Conservation (phyloP, 2,888 invertebrate genomes). For the Andrena chrysosceles region DNA sequence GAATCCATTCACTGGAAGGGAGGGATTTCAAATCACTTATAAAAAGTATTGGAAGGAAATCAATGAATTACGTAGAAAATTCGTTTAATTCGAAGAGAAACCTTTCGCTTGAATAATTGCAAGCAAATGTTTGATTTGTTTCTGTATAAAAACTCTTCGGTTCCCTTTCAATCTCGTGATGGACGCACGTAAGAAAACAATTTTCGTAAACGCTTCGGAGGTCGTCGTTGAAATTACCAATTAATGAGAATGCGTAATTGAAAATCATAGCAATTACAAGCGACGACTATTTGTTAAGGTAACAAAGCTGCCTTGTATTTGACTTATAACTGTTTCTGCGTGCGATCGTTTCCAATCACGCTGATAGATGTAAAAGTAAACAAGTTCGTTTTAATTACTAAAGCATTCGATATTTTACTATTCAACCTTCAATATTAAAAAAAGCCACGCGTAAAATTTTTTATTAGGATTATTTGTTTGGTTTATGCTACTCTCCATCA, state of each 20-base stretch:
- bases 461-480: background rate
- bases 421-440: background rate
- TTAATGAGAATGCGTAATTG: conserved; percentile 8
- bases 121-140: conserved; percentile 12
- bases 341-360: conserved; percentile 13
- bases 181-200: conserved; percentile 46
- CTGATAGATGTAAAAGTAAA: conserved; percentile 32
- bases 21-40: too few relatives aligned
- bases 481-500: background rate
- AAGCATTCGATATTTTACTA: background rate
- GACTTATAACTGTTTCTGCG: conserved; percentile 2
- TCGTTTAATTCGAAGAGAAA: background rate
- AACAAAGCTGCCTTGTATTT: conserved; percentile 1
- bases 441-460: background rate
- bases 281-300: conserved; percentile 3
- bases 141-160: conserved; percentile 56
- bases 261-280: conserved; percentile 3
- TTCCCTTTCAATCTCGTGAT: conserved; percentile 35
- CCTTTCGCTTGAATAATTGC: background rate
- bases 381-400: conserved; percentile 34
- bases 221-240: background rate
- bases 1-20: too few relatives aligned
- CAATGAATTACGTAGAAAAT: background rate
- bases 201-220: conserved; percentile 25
- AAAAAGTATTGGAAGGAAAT: background rate